These are phyloP conservation scores for Hydraecia micacea DNA, from an alignment of 2,888 invertebrate species.

Conservation along the genomic window DNA sequence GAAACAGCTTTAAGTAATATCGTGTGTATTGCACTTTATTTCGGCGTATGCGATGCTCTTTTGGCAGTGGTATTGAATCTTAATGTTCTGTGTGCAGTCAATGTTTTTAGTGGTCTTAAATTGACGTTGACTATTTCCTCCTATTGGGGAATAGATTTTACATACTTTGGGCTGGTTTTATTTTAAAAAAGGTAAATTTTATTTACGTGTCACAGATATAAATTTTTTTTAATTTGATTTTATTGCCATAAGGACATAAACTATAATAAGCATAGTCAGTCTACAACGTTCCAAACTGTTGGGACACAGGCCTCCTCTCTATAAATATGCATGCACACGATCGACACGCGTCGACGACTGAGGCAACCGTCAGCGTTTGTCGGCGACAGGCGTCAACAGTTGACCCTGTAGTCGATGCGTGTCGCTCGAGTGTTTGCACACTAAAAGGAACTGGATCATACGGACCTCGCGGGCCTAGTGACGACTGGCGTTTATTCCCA, in stretches of 20 bases:
- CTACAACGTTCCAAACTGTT: rapidly evolving
- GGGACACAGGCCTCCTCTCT: neutral
- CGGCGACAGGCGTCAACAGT: no score
- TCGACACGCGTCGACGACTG: no score
- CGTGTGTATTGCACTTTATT: slow-evolving; percentile 48
- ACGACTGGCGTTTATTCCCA: neutral
- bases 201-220: no score
- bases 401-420: no score
- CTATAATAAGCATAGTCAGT: neutral
- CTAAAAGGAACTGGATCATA: neutral
- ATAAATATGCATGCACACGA: neutral
- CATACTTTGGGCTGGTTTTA: neutral
- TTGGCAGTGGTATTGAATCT: slow-evolving; percentile 39
- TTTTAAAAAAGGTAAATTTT: neutral
- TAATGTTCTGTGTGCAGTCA: slow-evolving; percentile 16
- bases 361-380: no score
- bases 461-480: no score
- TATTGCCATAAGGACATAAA: neutral
- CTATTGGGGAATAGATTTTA: neutral
- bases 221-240: no score
- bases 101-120: slow-evolving; percentile 7
- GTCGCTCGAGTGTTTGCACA: no score
- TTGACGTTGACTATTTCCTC: neutral
- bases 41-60: slow-evolving; percentile 40
- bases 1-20: slow-evolving; percentile 42